Base-by-base conservation (phyloP, 2,113 vertebrate species). In the Bufo bufo region DNA sequence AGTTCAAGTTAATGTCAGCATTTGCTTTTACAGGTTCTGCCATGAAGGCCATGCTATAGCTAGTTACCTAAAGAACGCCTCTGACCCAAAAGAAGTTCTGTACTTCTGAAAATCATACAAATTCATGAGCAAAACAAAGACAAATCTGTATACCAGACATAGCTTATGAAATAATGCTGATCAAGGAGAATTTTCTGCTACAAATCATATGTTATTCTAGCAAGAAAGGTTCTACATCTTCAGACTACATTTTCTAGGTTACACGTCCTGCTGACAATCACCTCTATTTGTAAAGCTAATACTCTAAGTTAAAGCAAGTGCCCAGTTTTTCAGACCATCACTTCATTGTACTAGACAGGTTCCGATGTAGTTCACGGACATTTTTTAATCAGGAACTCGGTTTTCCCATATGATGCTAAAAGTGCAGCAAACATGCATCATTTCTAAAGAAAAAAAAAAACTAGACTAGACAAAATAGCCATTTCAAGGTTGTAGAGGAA, bases 361-460 rank as follows among this genome's bases (percentile, higher is more conserved):
- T 74, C 23, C 47, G 4, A 59, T n/a, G 33, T 17, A 59, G 84
- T 61, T 85, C 54, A 85, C 61, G 84, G 84, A 13, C 84, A 77
- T 77, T 61, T 77, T 43, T 7, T 49, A 77, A 77, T 47, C 52
- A 61, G 52, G 33, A 77, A 16, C 52, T 77, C 43, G 49, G 45
- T 50, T 85, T 85, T 77, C 71, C 66, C 58, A 19, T 47, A 77
- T 77, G 71, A 23, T 45, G 72, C 14, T 17, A 58, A 58, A 72
- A n/a, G 47, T 66, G n/a, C 84, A 63, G 56, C 56, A 77, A 85
- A 85, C 49, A 84, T 84, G 74, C 58, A 85, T 77, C 56, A 77
- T 77, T 63, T 8, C 43, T 85, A 20, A 61, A 85, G 23, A 58
- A 59, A 58, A 85, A 49, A 58, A 59, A 58, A 85, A 49, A 75